A percentile compares a stretch with the other conserved stretches of the same genome.
Evolutionary conservation across 2,888 invertebrate genomes (phyloP).

Genomic region (Peribatodes rhomboidaria): DNA sequence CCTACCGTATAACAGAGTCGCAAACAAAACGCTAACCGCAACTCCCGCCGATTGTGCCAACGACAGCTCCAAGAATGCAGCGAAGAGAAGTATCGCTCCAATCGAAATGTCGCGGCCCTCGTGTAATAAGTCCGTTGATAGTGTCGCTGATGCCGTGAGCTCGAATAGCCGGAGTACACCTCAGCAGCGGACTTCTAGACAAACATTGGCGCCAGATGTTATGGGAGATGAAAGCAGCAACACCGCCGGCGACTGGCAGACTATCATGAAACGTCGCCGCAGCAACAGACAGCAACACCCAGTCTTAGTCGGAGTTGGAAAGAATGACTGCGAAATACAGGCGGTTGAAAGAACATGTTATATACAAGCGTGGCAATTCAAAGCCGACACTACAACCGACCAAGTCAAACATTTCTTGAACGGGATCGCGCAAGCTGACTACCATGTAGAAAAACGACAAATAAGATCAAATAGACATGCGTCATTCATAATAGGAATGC

Average conservation of each 20-base stretch:
- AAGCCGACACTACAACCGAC: conserved; percentile 11
- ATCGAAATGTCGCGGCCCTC: too few relatives aligned
- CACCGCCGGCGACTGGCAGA: neutral
- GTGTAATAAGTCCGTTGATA: too few relatives aligned
- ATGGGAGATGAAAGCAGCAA: neutral
- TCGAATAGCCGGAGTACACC: too few relatives aligned
- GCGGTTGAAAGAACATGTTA: conserved; percentile 13
- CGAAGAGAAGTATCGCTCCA: too few relatives aligned
- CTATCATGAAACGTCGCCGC: neutral
- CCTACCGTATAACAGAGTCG: too few relatives aligned
- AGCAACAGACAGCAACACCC: neutral
- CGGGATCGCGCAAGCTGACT: neutral
- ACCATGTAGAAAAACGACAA: conserved; percentile 13
- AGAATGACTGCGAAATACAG: conserved; percentile 2
- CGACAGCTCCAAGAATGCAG: too few relatives aligned
- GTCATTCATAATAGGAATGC: conserved; percentile 22
- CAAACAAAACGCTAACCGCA: too few relatives aligned
- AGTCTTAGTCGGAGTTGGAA: neutral
- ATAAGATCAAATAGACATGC: conserved; percentile 19
- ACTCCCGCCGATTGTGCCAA: too few relatives aligned
- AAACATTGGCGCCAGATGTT: too few relatives aligned
- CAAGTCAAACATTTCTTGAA: conserved; percentile 11
- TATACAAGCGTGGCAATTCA: conserved; percentile 24
- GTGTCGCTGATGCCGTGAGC: too few relatives aligned
- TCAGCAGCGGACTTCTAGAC: too few relatives aligned